Conservation (phyloP, 2,797 vertebrate species). For the Microctenopoma steveboyesi region DNA sequence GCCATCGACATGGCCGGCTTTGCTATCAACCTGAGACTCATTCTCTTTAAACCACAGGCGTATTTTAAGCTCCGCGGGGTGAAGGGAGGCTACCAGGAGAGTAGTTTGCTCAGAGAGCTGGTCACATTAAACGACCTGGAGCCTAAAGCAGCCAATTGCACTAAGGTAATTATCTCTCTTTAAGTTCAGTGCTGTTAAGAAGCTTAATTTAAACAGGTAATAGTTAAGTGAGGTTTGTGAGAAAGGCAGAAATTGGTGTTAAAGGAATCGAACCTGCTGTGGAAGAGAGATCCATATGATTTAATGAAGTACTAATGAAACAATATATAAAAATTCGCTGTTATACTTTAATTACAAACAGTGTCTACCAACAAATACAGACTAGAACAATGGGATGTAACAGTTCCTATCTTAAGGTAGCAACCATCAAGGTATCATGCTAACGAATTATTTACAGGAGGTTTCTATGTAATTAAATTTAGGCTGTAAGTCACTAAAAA, state of each 20-base stretch:
- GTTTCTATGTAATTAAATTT: too few relatives aligned
- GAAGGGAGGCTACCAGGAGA: slow-evolving; percentile 98
- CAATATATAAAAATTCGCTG: too few relatives aligned
- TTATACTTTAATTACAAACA: too few relatives aligned
- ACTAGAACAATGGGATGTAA: too few relatives aligned
- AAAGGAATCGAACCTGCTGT: background rate
- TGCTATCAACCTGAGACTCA: slow-evolving; percentile 94
- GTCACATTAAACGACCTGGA: slow-evolving; percentile 96
- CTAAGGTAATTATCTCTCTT: slow-evolving; percentile 86
- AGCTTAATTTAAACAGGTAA: slow-evolving; percentile 12
- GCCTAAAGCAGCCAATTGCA: slow-evolving; percentile 99
- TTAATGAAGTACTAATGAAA: too few relatives aligned
- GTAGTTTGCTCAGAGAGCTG: slow-evolving; percentile 95
- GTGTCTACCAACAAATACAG: too few relatives aligned
- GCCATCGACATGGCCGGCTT: slow-evolving; percentile 99
- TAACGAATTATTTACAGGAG: too few relatives aligned
- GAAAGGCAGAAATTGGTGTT: background rate
- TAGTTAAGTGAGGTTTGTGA: slow-evolving; percentile 1
- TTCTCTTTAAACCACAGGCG: slow-evolving; percentile 95
- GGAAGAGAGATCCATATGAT: background rate
- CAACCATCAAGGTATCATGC: too few relatives aligned
- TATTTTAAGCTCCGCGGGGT: slow-evolving; percentile 98
- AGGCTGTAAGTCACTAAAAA: too few relatives aligned
- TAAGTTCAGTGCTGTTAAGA: slow-evolving; percentile 4
- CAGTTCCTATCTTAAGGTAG: too few relatives aligned